These are phyloP conservation scores for Oryzaephilus surinamensis DNA, from an alignment of 1,140 invertebrate genomes.

Conservation along the genomic window DNA sequence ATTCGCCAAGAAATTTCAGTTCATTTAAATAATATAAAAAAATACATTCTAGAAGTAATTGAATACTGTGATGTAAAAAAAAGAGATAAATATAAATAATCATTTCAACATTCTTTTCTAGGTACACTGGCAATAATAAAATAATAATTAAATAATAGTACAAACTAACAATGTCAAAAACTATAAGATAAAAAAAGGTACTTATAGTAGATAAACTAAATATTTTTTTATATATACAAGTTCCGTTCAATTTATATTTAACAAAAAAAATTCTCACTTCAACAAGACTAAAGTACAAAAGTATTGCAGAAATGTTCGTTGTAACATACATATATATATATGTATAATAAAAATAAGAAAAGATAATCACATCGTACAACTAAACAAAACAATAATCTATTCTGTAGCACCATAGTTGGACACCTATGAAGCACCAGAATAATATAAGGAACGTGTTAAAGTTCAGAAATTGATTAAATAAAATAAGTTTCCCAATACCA, in stretches of 20 bases:
- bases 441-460: constrained; percentile 29
- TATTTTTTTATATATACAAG: constrained; percentile 26
- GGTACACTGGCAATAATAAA: too few relatives aligned
- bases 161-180: too few relatives aligned
- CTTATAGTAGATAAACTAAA: constrained; percentile 12
- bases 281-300: constrained; percentile 20
- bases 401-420: constrained; percentile 34
- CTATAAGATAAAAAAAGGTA: too few relatives aligned
- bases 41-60: too few relatives aligned
- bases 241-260: too few relatives aligned
- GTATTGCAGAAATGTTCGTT: constrained; percentile 26
- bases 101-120: too few relatives aligned
- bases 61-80: too few relatives aligned
- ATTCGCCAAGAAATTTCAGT: too few relatives aligned
- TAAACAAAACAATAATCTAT: constrained; percentile 16
- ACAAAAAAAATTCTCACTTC: constrained; percentile 19
- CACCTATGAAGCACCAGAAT: constrained; percentile 36
- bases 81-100: too few relatives aligned
- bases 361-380: constrained; percentile 16
- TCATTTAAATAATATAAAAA: too few relatives aligned
- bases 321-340: constrained; percentile 11
- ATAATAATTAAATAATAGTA: too few relatives aligned
- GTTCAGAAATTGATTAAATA: constrained; percentile 26
- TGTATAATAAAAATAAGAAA: constrained; percentile 12
- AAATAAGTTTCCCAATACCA: constrained; percentile 10